Conservation (phyloP, 2,797 vertebrate species). For the Gymnoscopelus microlampas region DNA sequence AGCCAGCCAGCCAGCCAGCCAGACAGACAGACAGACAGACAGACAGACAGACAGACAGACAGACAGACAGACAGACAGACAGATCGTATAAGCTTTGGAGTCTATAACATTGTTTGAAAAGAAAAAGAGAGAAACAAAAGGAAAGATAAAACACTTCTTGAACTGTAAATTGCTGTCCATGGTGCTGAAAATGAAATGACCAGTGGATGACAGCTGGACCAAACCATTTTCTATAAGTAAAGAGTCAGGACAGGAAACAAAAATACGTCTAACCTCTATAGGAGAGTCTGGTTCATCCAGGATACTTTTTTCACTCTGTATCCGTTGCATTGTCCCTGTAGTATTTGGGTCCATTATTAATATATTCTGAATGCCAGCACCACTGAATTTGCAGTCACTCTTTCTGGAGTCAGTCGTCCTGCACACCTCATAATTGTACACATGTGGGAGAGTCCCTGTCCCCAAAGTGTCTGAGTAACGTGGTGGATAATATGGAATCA, state of each 20-base stretch:
- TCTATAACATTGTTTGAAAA: too few species aligned
- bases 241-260: background rate
- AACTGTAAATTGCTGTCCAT: constrained; percentile 28
- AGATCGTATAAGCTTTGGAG: background rate
- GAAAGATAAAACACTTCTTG: too few species aligned
- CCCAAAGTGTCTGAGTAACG: constrained; percentile 64
- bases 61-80: background rate
- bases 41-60: constrained; percentile 1
- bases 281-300: constrained; percentile 47
- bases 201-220: background rate
- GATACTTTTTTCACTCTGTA: constrained; percentile 49
- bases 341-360: constrained; percentile 50
- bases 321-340: constrained; percentile 62
- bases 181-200: constrained; percentile 19
- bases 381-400: constrained; percentile 65
- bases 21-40: background rate
- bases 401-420: constrained; percentile 61
- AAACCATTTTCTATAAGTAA: background rate
- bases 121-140: too few species aligned
- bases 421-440: constrained; percentile 69
- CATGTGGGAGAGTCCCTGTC: constrained; percentile 47
- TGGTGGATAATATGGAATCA: constrained; percentile 73
- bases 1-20: background rate
- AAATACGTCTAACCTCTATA: constrained; percentile 48
- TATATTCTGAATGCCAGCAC: constrained; percentile 63